These are phyloP conservation scores for Gnathonemus longibarbis DNA, from an alignment of 2,113 vertebrate genomes.

Conservation along the genomic window DNA sequence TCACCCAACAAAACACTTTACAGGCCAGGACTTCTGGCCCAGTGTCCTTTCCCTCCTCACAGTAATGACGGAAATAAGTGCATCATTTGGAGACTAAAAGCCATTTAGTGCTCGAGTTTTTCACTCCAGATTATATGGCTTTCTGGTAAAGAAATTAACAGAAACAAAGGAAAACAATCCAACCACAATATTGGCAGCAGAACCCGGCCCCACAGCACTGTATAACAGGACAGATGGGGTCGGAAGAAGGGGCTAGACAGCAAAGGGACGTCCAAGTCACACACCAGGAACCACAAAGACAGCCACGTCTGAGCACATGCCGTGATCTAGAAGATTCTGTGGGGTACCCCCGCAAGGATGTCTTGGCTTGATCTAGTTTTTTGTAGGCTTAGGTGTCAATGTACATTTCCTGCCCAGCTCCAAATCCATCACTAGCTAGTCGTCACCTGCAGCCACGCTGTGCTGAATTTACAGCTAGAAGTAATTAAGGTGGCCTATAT, in stretches of 20 bases:
- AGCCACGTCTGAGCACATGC: neutral
- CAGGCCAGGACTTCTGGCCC: neutral
- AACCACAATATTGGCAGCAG: neutral
- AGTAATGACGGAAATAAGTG: conserved; percentile 22
- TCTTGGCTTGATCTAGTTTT: neutral
- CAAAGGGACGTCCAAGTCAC: neutral
- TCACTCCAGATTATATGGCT: conserved; percentile 6
- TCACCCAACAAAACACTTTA: neutral
- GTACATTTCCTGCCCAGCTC: neutral
- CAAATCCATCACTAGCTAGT: neutral
- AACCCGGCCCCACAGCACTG: neutral
- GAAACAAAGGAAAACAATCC: conserved; percentile 11
- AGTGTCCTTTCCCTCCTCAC: neutral
- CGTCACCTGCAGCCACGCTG: neutral
- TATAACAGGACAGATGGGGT: neutral
- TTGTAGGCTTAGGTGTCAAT: neutral
- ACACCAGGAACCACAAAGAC: neutral
- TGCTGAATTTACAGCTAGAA: neutral
- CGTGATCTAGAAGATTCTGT: neutral
- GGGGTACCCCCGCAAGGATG: neutral
- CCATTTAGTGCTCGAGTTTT: conserved; percentile 7
- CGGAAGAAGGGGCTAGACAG: neutral
- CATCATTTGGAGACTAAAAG: conserved; percentile 18
- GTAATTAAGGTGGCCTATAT: neutral
- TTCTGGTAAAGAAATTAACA: conserved; percentile 19